These are phyloP conservation scores for Euclidia mi DNA, from an alignment of 2,888 invertebrate species.

Conservation along the genomic window DNA sequence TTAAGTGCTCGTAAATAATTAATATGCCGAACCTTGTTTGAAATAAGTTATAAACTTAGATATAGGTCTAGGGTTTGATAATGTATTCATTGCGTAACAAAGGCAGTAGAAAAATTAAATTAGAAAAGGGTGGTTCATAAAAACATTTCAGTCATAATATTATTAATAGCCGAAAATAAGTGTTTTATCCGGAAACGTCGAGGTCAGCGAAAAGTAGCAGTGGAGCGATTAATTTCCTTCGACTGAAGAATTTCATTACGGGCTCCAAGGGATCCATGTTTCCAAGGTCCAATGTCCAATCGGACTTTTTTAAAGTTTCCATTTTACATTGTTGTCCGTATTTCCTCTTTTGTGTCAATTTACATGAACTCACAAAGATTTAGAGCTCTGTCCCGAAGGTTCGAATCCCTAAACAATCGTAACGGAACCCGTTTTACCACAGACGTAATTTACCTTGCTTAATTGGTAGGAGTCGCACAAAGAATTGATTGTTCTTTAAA, in stretches of 20 bases:
- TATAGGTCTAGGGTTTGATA: no score
- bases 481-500: conserved; percentile 29
- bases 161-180: conserved; percentile 28
- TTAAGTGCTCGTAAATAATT: no score
- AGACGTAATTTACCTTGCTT: conserved; percentile 32
- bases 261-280: conserved; percentile 42
- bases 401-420: conserved; percentile 2
- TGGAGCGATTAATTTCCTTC: conserved; percentile 58
- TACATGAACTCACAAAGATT: conserved; percentile 14
- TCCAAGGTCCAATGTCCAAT: conserved; percentile 42
- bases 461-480: conserved; percentile 37
- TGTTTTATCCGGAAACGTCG: conserved; percentile 25
- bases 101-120: conserved; percentile 22
- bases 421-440: conserved; percentile 1
- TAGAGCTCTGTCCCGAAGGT: background rate
- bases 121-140: conserved; percentile 29
- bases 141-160: conserved; percentile 23
- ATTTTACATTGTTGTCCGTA: conserved; percentile 22
- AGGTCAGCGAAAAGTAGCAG: conserved; percentile 36
- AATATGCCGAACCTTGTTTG: no score
- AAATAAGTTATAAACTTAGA: no score
- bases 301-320: conserved; percentile 27
- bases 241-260: conserved; percentile 61
- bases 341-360: conserved; percentile 13
- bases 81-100: background rate